A percentile compares a stretch with the other conserved stretches of the same genome.
Conservation (phyloP, 2,113 vertebrate species). For the Drymodes brunneopygia region DNA sequence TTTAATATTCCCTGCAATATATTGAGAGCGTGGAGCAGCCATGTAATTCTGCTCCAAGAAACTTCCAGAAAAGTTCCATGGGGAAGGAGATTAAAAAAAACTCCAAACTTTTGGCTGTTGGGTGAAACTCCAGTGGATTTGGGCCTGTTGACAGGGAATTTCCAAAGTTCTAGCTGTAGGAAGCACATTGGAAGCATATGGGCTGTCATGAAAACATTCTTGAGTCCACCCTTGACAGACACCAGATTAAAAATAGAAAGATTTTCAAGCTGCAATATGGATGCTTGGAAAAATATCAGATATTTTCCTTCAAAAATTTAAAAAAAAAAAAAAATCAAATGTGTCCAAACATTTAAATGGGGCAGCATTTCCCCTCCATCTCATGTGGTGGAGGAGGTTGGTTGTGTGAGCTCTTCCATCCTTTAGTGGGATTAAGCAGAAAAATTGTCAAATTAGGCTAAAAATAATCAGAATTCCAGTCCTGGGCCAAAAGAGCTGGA, state of each 20-base stretch:
- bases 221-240: background rate
- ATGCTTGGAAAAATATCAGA: background rate
- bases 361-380: background rate
- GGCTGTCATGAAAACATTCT: background rate
- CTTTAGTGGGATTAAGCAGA: background rate
- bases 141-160: background rate
- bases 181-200: background rate
- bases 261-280: background rate
- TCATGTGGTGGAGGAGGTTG: background rate
- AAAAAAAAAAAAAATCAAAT: background rate
- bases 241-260: background rate
- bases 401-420: background rate
- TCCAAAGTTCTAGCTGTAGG: background rate
- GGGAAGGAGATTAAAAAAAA: background rate
- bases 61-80: background rate
- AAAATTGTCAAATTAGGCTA: background rate
- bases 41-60: background rate
- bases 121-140: background rate
- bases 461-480: background rate
- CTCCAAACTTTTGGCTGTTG: background rate
- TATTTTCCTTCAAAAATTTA: background rate
- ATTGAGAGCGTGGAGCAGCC: background rate
- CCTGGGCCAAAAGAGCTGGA: background rate
- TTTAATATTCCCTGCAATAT: conserved; percentile 37
- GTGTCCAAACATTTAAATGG: background rate